Base-by-base conservation (phyloP, 2,888 invertebrate genomes). In the Temnothorax ravouxi region DNA sequence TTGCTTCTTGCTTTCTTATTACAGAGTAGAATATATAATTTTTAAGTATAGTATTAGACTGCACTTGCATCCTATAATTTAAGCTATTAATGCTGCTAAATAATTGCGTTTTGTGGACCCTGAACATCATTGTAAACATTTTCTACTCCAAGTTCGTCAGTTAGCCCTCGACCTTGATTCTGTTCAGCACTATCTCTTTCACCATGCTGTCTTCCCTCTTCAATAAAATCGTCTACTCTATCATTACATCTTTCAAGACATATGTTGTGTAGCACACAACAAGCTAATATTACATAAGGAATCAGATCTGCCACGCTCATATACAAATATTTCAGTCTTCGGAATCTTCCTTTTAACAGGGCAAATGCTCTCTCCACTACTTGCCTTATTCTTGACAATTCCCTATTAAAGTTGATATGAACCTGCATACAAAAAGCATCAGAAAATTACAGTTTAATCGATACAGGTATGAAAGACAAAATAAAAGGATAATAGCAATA, bases 51-150 rank as follows among this genome's bases (percentile, higher is more conserved):
- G 18, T 61, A 34, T 34, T 25, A 66, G 4, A 66, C 9, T 66
- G 44, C 9, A 47, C 25, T 38, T 62, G 3, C 3, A 38, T 38
- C 5, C 1, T n/a, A 38, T n/a, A 62, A 62, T 38, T 66, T 25
- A 47, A 66, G 44, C 13, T 47, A 66, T 66, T 47, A 47, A 15
- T 66, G 47, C 15, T 66, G 44, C 25, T 47, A 66, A 47, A 47
- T 66, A 66, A 47, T 47, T 25, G 15, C 3, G 25, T 66, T 66
- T 66, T 9, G 66, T 18, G 25, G 4, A 25, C 15, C 8, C 25
- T 38, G 38, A 38, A 6, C 25, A 34, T 47, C 11, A 47, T 2
- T 47, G 11, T 47, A 11, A 47, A 13, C 11, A 47, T 1, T 38
- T 38, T 38, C 38, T 38, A 6, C 38, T 5, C 38, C 38, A 38